Base-by-base conservation (phyloP, 2,888 invertebrate genomes). In the Andrena hattorfiana region DNA sequence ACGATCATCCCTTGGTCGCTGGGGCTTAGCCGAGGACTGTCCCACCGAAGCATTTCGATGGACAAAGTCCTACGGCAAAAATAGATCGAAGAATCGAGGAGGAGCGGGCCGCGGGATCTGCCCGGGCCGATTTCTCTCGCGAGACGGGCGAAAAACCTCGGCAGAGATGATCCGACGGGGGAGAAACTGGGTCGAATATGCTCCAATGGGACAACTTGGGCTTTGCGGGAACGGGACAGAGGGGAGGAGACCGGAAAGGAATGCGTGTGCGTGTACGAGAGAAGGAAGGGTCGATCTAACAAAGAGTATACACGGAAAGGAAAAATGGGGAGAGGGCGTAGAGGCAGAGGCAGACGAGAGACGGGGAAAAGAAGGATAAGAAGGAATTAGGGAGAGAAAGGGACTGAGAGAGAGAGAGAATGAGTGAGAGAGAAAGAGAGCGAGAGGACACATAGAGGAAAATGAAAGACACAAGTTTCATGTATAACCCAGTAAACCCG, bases 11-110 rank as follows among this genome's bases (percentile, higher is more conserved):
- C 30, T 64, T 23, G 73, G 68, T 85, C 71, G 74, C 72, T 63
- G 72, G 62, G 76, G 78, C 88, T 82, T 78, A 85, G 85, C 76
- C 86, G 73, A 73, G 62, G 35, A 84, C 87, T 89, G 89, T 92
- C 90, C 90, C 92, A 91, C 90, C 90, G 90, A 91, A 92, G 90
- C 89, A 91, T 90, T 91, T 91, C 90, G 89, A 91, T 91, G 88
- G 89, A 88, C 86, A 83, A 81, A 72, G 71, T 85, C 83, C 84
- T 86, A 73, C 78, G 79, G 71, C 72, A 87, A 62, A 85, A 71
- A 66, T 84, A 85, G 79, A 80, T 60, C 51, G 26, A 54, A 23
- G 54, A 54, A 51, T 28, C 63, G 80, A 56, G 20, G 6, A 59
- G 30, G 63, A 68, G 30, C 20, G 23, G 64, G 59, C 42, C 16